Evolutionary conservation across 2,797 vertebrate genomes (phyloP).

Genomic region (Poecilia picta): DNA sequence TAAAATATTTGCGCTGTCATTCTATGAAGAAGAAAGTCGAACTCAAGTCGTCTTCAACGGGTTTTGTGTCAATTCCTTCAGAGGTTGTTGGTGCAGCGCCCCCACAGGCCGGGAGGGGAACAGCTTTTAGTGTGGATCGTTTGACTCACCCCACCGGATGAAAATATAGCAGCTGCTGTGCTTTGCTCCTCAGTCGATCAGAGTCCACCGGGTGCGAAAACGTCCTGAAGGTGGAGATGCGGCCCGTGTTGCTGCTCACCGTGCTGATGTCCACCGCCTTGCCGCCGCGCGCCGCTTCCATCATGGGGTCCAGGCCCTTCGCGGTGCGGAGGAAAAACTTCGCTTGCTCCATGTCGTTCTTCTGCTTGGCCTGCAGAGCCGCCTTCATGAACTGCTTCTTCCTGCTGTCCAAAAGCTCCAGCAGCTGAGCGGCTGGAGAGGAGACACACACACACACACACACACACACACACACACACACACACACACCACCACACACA

Average conservation of each 20-base stretch:
- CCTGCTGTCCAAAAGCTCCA: conserved; percentile 89
- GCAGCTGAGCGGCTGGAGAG: conserved; percentile 83
- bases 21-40: too few species aligned
- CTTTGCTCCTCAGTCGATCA: too few species aligned
- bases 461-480: not conserved
- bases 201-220: too few species aligned
- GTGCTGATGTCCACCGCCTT: conserved; percentile 86
- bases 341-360: conserved; percentile 90
- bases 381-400: conserved; percentile 92
- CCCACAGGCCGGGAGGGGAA: too few species aligned
- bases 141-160: too few species aligned
- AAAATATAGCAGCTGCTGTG: too few species aligned
- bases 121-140: too few species aligned
- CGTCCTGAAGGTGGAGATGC: not conserved
- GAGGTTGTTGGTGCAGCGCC: too few species aligned
- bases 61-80: too few species aligned
- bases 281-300: conserved; percentile 84
- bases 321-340: conserved; percentile 87
- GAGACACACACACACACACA: not conserved
- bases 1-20: too few species aligned
- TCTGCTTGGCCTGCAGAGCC: conserved; percentile 92
- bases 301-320: conserved; percentile 87
- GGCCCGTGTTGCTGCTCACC: conserved; percentile 66
- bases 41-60: too few species aligned
- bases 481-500: too few species aligned